Evolutionary conservation across 2,888 invertebrate genomes (phyloP).

Genomic region (Cactoblastis cactorum): DNA sequence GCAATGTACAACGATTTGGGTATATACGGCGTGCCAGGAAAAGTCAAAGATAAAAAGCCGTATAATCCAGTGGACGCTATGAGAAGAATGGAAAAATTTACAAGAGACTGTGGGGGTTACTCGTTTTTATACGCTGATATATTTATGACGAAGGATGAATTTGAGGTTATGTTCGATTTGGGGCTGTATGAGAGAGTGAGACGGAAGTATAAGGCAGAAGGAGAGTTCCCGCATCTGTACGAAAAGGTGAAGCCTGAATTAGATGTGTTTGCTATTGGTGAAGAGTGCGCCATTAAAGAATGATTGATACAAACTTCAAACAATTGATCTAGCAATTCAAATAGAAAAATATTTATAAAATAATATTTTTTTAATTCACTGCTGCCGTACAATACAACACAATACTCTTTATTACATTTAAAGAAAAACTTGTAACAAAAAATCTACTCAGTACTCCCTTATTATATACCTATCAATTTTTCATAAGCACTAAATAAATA

Average conservation of each 20-base stretch:
- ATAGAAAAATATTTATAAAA: too few species aligned
- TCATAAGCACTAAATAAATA: too few species aligned
- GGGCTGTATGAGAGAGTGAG: conserved; percentile 81
- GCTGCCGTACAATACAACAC: too few species aligned
- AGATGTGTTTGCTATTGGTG: conserved; percentile 80
- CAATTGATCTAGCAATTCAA: too few species aligned
- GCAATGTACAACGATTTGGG: conserved; percentile 86
- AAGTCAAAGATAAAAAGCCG: conserved; percentile 77
- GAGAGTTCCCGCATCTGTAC: conserved; percentile 82
- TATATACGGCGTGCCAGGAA: conserved; percentile 84
- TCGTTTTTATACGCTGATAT: conserved; percentile 85
- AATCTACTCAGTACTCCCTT: too few species aligned
- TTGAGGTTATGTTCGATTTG: conserved; percentile 84
- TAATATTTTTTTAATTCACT: too few species aligned
- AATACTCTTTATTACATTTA: too few species aligned
- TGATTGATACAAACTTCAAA: neutral
- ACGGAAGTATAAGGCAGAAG: conserved; percentile 77
- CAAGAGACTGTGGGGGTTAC: conserved; percentile 82
- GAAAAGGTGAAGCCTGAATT: conserved; percentile 84
- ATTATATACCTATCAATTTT: too few species aligned
- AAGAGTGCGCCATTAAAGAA: conserved; percentile 39
- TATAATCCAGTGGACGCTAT: conserved; percentile 83
- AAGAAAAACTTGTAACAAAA: too few species aligned
- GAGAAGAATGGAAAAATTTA: conserved; percentile 85
- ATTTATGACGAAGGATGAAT: conserved; percentile 82